Evolutionary conservation across 1,140 invertebrate genomes (phyloP), one percentile per base, ranked within the genome.

Genomic region (Andricus grossulariae): DNA sequence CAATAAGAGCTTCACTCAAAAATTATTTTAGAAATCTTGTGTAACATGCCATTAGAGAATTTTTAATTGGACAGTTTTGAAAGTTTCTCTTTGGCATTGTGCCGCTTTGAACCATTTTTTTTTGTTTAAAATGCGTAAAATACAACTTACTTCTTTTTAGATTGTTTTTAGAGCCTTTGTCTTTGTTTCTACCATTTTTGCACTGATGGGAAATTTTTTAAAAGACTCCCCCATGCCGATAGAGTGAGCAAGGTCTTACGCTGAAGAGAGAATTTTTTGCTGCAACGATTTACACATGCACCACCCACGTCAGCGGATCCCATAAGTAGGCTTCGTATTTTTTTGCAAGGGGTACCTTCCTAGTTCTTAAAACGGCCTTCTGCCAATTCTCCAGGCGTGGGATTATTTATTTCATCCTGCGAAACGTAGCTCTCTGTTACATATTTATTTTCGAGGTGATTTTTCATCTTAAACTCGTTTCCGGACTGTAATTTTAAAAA

Each of bases 361-460:
- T 66, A 39, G 60, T 66, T 66, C 60, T 66, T 25, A 66, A 66
- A 66, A 66, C 60, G 32, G 25, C 60, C 32, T 66, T 66, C 60
- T 66, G 60, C 60, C 60, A 66, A 66, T 66, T 39, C 25, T n/a
- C 25, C 16, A 12, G 16, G 8, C 15, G 32, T 66, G 60, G 60
- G 60, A 66, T 15, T 66, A 32, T 66, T 66, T 66, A 66, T 66
- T 66, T 66, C 60, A n/a, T 25, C 25, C n/a, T 21, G 60, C 60
- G 60, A 32, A 66, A 66, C 8, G 39, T 45, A 11, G 39, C 39
- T 8, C 39, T 8, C 39, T 45, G 7, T 45, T 45, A 45, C 39
- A 45, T 39, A 15, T 66, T 66, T 66, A 66, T 66, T 66, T 39
- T 39, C 32, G 16, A 32, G 25, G 15, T 16, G 15, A 45, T 66